Base-by-base conservation (phyloP, 1,140 invertebrate species). In the Bradynema listronoti region DNA sequence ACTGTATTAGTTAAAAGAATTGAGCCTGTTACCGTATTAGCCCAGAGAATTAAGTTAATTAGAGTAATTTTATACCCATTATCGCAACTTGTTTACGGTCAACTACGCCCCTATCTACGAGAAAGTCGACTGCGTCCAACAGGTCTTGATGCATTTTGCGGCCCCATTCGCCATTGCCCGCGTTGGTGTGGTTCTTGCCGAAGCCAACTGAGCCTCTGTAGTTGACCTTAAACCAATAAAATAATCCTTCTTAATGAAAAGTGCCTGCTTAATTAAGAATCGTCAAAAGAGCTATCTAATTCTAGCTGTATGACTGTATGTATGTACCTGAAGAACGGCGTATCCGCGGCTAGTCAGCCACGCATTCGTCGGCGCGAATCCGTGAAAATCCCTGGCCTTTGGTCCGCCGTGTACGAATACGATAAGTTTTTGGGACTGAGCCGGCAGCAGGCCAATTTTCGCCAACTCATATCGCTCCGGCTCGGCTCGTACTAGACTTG, bases 141-240 rank as follows among this genome's bases (percentile, higher is more conserved):
- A 77, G 56, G 55, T 77, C 74, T 30, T 75, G 63, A 29, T 77
- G 74, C 74, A 77, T 77, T 53, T 77, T 77, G 4, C 75, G 52
- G 14, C 72, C 73, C 73, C 73, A 76, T 64, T 76, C 74, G 6
- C 74, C 75, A 43, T 77, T 77, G 33, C 74, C 74, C 19, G 73
- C 70, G 32, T 77, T 77, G 11, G 68, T 69, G 3, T 71, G 56
- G 24, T 69, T 68, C 54, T 77, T 77, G 16, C 74, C 74, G 43
- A 78, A 77, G 19, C 76, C 74, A 39, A 68, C 62, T 60, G 54
- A 61, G 27, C 75, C 75, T 45, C 74, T 69, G 74, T 73, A 77
- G 33, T 77, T 77, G 24, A 73, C 60, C 73, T 77, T 16, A 36
- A 71, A 24, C 11, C n/a, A n/a, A n/a, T n/a, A n/a, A 2, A 58